Evolutionary conservation across 2,888 invertebrate species (phyloP), one percentile per base, ranked within the genome.

Genomic region (Drosophila barbarae): DNA sequence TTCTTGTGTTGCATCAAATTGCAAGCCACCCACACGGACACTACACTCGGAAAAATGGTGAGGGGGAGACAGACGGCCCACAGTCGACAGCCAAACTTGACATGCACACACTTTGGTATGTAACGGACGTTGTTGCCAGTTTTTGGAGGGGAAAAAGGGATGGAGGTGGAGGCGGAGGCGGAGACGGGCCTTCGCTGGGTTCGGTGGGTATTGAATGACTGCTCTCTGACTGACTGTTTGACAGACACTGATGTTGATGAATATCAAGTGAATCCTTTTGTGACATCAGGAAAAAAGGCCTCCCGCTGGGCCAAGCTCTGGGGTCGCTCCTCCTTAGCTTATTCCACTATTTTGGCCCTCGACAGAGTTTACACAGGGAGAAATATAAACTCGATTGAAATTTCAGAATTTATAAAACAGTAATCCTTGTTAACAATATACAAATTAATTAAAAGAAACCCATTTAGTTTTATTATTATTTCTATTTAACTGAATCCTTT

Each of bases 211-310:
- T 75, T 72, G 76, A 71, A 66, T 72, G 72, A 71, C 75, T 71
- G 77, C 59, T 69, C 69, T 30, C 69, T 69, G 77, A 69, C 72
- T 77, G 81, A 80, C 84, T 78, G 77, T 76, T 77, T 85, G 86
- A 84, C 87, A 87, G 86, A 86, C 86, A 87, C 83, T 87, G 88
- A 88, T 86, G 88, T 86, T 88, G 88, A 88, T 88, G 88, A 87
- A 88, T 88, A 88, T 88, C 87, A 88, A 88, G 88, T 88, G 88
- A 88, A 88, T 88, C 89, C 88, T 88, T 88, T 88, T 88, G 87
- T 85, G 84, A 86, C 86, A 85, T 85, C 86, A 76, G 69, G 76
- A 68, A 80, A 84, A 83, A 77, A 69, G 79, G 76, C 84, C 84
- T 78, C 78, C 78, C 78, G 83, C 85, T 84, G 78, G 83, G 84